Evolutionary conservation across 1,140 invertebrate genomes (phyloP), one percentile per base, ranked within the genome.

Genomic region (Micrasema longulum): DNA sequence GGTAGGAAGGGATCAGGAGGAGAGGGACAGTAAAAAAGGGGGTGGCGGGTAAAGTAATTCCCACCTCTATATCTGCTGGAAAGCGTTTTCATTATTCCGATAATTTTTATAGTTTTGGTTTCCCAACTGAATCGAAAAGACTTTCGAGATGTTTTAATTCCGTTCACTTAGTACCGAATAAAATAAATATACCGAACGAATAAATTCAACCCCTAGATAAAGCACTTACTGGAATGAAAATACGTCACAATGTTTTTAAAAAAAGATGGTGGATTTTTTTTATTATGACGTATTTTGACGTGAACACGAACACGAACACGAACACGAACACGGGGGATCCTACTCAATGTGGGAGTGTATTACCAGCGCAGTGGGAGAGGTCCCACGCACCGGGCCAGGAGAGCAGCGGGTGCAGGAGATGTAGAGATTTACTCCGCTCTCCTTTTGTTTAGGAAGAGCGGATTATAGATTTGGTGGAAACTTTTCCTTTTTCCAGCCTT

Each of bases 401-500:
- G 55, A n/a, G 31, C 23, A 11, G 35, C 6, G 14, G 35, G 7
- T 2, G 7, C 26, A 31, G 7, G 26, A 31, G 26, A 31, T 31
- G 26, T 31, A 55, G 52, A 55, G 52, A 55, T 55, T 55, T 55
- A 55, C 26, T 55, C 12, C 23, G 52, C 14, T 14, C 31, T 31
- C 7, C 35, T 14, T 16, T n/a, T n/a, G n/a, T n/a, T 20, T 38
- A 41, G 31, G 31, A 38, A 60, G 55, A 60, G 55, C 31, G 55
- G 35, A 41, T 31, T 60, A 60, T 41, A 36, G 35, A 60, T 60
- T 38, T 60, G 55, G 41, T 60, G 35, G 55, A 60, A 60, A 31
- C 7, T 60, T 60, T 35, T 31, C 55, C 31, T 60, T 20, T 41
- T 60, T 60, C 41, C 14, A 60, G 16, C 55, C 16, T 41, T 41